A percentile compares a stretch with the other conserved stretches of the same genome.
Conservation (phyloP, 2,797 vertebrate genomes). For the Acanthurus tractus region DNA sequence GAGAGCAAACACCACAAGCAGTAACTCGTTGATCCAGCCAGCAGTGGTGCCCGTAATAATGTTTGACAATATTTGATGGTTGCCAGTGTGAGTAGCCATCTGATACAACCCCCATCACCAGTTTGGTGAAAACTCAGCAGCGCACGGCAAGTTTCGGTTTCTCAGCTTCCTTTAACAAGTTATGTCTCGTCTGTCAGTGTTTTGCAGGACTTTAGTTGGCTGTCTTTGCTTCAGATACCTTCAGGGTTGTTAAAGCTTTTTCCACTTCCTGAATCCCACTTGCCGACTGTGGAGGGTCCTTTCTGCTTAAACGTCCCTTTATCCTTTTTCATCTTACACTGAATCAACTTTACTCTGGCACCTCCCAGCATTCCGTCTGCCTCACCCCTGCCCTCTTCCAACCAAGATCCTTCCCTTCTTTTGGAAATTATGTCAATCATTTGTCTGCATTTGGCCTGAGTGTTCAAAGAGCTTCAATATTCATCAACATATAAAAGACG, state of each 20-base stretch:
- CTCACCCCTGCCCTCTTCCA: constrained; percentile 68
- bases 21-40: constrained; percentile 26
- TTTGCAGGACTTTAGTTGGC: constrained; percentile 25
- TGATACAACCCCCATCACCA: constrained; percentile 8
- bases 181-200: constrained; percentile 34
- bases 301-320: constrained; percentile 40
- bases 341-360: constrained; percentile 81
- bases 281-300: constrained; percentile 63
- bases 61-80: background rate
- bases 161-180: constrained; percentile 17
- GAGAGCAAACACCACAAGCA: constrained; percentile 14
- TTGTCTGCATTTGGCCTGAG: constrained; percentile 49
- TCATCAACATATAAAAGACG: constrained; percentile 71
- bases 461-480: constrained; percentile 57
- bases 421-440: constrained; percentile 78
- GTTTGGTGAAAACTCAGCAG: background rate
- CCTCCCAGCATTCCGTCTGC: constrained; percentile 58
- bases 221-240: constrained; percentile 9
- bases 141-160: background rate
- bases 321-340: constrained; percentile 67
- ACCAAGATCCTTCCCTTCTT: constrained; percentile 63
- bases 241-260: constrained; percentile 23
- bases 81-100: constrained; percentile 2
- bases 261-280: constrained; percentile 22
- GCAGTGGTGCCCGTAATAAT: background rate